Base-by-base conservation (phyloP, 2,113 vertebrate species). In the Theristicus caerulescens region DNA sequence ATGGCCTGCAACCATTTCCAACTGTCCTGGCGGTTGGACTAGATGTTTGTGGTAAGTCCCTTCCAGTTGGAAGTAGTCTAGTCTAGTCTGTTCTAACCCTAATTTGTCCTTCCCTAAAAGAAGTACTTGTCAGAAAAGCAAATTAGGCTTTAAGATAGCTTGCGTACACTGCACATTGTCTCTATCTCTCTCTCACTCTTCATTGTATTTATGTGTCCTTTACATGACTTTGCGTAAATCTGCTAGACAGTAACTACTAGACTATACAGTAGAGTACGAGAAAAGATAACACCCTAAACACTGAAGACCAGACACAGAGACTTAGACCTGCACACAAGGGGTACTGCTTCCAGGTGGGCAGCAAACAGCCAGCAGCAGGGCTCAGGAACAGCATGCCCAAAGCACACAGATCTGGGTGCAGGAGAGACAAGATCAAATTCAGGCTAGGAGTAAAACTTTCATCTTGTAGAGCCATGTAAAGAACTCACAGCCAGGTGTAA, bases 111-210 rank as follows among this genome's bases (percentile, higher is more conserved):
- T 90, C 16, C 10, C 18, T 93, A 42, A 49, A 86, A 72, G 16
- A 9, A 84, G 6, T 32, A 13, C 15, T 58, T 84, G 16, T 18
- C 44, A 85, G 26, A 82, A 90, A 84, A 78, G 11, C 29, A 79
- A 85, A 65, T 47, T 52, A 70, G 29, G 6, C 6, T 77, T 59
- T 81, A 70, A 65, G 21, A 64, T 12, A 64, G 3, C 7, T 71
- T 44, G 13, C 0, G 0, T 61, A 26, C 4, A 16, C 11, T 27
- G 8, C 36, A 12, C 13, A 24, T 40, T 82, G 11, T 40, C 32
- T 62, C 42, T 58, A 1, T 52, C 42, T 55, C 13, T 47, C 31
- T 57, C 34, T 70, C 55, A 26, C 10, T 79, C 10, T 52, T 85
- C 51, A 27, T 46, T 84, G 29, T 34, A 61, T 57, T 55, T 51